A percentile compares a stretch with the other conserved stretches of the same genome.
Conservation (phyloP, 30 jellyfish, hydroid and myxozoan species). For the Turritopsis dohrnii region DNA sequence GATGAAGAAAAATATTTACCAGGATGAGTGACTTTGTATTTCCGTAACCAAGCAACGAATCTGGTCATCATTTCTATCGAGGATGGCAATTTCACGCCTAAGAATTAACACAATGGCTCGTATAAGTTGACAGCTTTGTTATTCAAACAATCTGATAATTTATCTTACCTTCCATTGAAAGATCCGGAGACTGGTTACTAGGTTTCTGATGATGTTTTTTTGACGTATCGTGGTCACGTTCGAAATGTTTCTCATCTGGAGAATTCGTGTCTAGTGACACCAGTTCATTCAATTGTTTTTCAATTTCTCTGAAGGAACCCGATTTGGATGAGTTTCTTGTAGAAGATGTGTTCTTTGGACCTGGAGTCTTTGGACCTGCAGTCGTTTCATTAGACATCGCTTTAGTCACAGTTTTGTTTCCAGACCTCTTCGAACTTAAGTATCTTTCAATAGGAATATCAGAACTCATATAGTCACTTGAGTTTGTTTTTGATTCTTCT, state of each 20-base stretch:
- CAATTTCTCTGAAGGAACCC: not conserved
- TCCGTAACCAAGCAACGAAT: not conserved
- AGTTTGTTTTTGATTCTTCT: not conserved
- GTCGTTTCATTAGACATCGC: too few relatives aligned
- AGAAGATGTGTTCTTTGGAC: not conserved
- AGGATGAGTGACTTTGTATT: not conserved
- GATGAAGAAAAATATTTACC: not conserved
- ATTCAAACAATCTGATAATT: not conserved
- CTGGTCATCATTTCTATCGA: not conserved
- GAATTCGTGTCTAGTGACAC: not conserved
- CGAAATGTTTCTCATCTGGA: not conserved
- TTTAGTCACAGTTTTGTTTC: not conserved
- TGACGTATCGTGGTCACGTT: not conserved
- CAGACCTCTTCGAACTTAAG: not conserved
- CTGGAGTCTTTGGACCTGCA: too few relatives aligned
- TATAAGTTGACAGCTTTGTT: not conserved
- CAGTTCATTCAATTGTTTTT: not conserved
- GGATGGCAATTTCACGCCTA: not conserved
- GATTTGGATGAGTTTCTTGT: not conserved
- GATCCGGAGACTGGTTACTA: not conserved
- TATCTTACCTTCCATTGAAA: not conserved
- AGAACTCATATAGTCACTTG: not conserved
- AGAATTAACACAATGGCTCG: not conserved
- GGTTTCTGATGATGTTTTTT: not conserved
- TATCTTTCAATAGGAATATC: not conserved